These are phyloP conservation scores for Apodemus agrarius DNA, from an alignment of 2,797 vertebrate species.

Conservation along the genomic window DNA sequence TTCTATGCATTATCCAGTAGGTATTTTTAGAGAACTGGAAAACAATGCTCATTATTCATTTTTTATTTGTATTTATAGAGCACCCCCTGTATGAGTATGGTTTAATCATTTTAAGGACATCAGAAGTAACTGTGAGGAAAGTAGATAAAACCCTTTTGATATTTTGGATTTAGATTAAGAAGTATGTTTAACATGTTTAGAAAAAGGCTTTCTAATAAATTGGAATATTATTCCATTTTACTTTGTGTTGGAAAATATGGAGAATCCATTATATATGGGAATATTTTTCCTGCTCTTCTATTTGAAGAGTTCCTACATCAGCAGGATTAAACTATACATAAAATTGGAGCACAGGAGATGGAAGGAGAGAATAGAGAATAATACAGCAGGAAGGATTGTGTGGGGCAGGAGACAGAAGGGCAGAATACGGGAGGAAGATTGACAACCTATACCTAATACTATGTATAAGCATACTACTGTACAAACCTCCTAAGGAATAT, in stretches of 20 bases:
- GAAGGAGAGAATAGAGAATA: neutral
- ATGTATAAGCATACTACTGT: neutral
- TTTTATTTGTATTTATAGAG: neutral
- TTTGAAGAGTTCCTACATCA: neutral
- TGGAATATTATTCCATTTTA: neutral
- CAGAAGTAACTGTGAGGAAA: neutral
- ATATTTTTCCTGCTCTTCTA: neutral
- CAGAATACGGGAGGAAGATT: neutral
- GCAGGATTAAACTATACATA: neutral
- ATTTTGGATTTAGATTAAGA: neutral
- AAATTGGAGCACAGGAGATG: neutral
- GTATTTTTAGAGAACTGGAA: neutral
- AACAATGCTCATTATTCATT: neutral
- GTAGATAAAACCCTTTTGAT: neutral
- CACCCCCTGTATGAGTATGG: neutral
- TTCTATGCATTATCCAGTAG: neutral
- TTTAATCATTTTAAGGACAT: neutral
- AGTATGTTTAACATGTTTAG: no score
- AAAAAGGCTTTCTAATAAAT: neutral
- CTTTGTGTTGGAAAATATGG: neutral
- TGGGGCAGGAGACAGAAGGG: neutral
- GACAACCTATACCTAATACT: neutral
- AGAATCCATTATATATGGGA: neutral
- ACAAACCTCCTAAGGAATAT: neutral
- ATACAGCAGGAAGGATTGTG: neutral